These are phyloP conservation scores for Tylochromis polylepis DNA, from an alignment of 2,113 vertebrate species.

Conservation along the genomic window DNA sequence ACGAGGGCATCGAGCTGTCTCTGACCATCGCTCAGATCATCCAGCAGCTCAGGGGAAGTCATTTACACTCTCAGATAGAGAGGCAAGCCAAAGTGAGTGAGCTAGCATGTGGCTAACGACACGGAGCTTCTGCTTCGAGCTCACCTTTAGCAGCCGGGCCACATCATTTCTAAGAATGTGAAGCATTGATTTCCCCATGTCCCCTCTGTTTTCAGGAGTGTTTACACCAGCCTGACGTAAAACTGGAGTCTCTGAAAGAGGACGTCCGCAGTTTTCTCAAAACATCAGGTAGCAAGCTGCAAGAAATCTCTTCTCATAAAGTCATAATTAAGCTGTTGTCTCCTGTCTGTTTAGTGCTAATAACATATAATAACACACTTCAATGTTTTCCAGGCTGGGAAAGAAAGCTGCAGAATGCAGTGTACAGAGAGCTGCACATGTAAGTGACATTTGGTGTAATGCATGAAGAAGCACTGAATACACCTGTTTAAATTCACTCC, in stretches of 20 bases:
- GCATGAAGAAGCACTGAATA: not conserved
- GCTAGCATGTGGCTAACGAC: constrained; percentile 49
- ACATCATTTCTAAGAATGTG: not conserved
- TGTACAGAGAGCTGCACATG: constrained; percentile 91
- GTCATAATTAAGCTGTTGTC: not conserved
- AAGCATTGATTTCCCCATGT: not conserved
- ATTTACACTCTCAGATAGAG: constrained; percentile 89
- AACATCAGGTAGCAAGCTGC: constrained; percentile 76
- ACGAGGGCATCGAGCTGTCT: constrained; percentile 80
- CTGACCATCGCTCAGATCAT: constrained; percentile 85
- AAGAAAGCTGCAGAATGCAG: constrained; percentile 95
- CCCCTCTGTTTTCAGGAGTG: constrained; percentile 74
- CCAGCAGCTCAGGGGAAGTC: constrained; percentile 83
- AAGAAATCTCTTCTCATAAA: not conserved
- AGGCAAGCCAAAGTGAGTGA: constrained; percentile 89
- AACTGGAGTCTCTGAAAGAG: constrained; percentile 88
- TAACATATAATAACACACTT: not conserved
- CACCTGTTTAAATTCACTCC: not conserved
- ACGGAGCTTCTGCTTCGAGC: not conserved
- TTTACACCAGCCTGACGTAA: constrained; percentile 89
- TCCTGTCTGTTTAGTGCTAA: not conserved
- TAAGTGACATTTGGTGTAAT: constrained; percentile 61
- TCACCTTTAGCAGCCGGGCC: not conserved
- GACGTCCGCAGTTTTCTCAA: constrained; percentile 89
- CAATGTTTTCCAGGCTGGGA: constrained; percentile 84